Evolutionary conservation across 2,888 invertebrate genomes (phyloP).

Genomic region (Deroplatys truncata): DNA sequence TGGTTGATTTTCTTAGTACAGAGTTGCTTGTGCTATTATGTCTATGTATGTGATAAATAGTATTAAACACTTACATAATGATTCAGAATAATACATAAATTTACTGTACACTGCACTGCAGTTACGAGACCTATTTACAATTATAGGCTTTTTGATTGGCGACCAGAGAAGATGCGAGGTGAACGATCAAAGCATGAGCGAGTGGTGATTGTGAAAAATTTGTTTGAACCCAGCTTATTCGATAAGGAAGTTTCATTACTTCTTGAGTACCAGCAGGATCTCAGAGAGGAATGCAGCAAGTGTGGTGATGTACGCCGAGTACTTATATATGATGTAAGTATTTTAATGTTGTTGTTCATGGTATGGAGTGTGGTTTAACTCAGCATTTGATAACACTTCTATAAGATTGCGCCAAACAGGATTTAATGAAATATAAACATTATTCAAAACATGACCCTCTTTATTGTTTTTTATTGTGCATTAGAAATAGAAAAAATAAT

Average conservation of each 20-base stretch:
- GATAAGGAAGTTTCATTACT: constrained; percentile 85
- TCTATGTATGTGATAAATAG: too few species aligned
- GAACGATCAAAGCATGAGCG: constrained; percentile 85
- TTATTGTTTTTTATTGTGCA: background rate
- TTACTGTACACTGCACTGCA: background rate
- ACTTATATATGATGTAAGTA: constrained; percentile 79
- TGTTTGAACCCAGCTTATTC: constrained; percentile 86
- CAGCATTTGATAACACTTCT: too few species aligned
- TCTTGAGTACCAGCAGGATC: constrained; percentile 85
- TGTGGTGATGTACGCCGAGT: constrained; percentile 92
- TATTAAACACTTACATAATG: too few species aligned
- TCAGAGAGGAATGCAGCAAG: constrained; percentile 84
- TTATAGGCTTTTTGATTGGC: constrained; percentile 85
- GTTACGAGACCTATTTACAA: background rate
- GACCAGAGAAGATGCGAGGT: constrained; percentile 85
- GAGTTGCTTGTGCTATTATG: too few species aligned
- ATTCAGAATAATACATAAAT: background rate
- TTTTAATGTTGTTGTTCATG: background rate
- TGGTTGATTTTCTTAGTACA: too few species aligned
- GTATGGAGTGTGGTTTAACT: too few species aligned
- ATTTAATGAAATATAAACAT: background rate
- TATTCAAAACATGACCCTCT: background rate
- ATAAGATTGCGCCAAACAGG: background rate
- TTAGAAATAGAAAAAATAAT: too few species aligned
- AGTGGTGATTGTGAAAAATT: constrained; percentile 87